A percentile compares a stretch with the other conserved stretches of the same genome.
Conservation (phyloP, 2,888 invertebrate species). For the Antitype chi region DNA sequence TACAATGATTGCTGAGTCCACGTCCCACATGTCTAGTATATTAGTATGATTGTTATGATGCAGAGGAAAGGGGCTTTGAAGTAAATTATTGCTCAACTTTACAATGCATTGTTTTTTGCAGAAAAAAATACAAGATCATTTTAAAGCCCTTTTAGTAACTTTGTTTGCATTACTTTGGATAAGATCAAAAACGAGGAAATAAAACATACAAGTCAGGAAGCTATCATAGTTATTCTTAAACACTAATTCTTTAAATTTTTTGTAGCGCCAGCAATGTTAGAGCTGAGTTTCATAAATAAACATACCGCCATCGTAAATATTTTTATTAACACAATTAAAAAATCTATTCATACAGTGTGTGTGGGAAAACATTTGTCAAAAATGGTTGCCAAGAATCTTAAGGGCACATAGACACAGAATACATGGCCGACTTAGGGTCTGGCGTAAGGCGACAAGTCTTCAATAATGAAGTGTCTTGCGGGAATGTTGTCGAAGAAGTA, state of each 20-base stretch:
- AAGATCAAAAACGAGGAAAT: slow-evolving; percentile 10
- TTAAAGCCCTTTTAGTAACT: not conserved
- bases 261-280: not conserved
- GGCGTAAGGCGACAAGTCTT: slow-evolving; percentile 72
- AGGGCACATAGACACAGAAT: not conserved
- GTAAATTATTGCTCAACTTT: not conserved
- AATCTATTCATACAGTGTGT: not conserved
- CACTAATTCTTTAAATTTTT: not conserved
- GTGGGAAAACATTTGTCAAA: not conserved
- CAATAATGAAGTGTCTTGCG: slow-evolving; percentile 69
- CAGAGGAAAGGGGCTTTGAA: no score
- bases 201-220: not conserved
- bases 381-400: not conserved
- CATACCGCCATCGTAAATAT: not conserved
- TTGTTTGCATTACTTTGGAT: not conserved
- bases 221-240: not conserved
- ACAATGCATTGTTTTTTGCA: not conserved
- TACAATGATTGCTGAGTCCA: no score
- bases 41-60: not conserved
- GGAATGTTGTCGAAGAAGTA: slow-evolving; percentile 71
- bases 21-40: no score
- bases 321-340: slow-evolving; percentile 1
- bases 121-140: not conserved
- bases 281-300: not conserved
- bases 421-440: slow-evolving; percentile 36